Base-by-base conservation (phyloP, 2,113 vertebrate genomes). In the Uria aalge region DNA sequence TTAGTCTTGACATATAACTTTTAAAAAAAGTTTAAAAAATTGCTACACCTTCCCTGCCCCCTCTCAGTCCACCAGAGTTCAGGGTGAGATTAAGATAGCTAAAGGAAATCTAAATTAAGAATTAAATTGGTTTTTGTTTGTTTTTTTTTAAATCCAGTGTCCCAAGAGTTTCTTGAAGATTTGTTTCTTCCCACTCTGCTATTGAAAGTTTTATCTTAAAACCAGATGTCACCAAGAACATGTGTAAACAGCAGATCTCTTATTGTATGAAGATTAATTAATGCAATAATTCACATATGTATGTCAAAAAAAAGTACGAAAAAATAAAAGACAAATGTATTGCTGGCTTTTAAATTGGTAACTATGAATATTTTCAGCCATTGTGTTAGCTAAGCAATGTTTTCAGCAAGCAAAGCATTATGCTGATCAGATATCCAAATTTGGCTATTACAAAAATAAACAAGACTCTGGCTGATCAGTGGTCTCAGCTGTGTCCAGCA, bases 381-480 rank as follows among this genome's bases (percentile, higher is more conserved):
- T 4, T 55, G 29, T 88, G 40, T 62, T 95, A 95, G 94, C 34
- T 97, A 94, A 36, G 41, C 60, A 84, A 68, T 88, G 26, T 96
- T 97, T 80, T 90, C 14, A 96, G 83, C 2, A 87, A 94, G 52
- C 72, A 62, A 92, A 97, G 79, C 40, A 83, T 92, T 38, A 90
- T 75, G 43, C 88, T 87, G 55, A 85, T 85, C 62, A 21, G 30
- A 74, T 80, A 94, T 41, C 79, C 92, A 15, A 79, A 91, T 43
- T 68, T 96, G 71, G 63, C 96, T 80, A 91, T 97, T 69, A 85
- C 26, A 4, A 94, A 97, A 94, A 85, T 90, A 73, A 96, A 50
- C 6, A 92, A 88, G 53, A 75, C 66, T 74, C 16, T 96, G 92
- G 85, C 77, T 15, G 27, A 71, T 50, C 80, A 57, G 62, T 85